Base-by-base conservation (phyloP, 2,888 invertebrate genomes). In the Caenorhabditis sp. region DNA sequence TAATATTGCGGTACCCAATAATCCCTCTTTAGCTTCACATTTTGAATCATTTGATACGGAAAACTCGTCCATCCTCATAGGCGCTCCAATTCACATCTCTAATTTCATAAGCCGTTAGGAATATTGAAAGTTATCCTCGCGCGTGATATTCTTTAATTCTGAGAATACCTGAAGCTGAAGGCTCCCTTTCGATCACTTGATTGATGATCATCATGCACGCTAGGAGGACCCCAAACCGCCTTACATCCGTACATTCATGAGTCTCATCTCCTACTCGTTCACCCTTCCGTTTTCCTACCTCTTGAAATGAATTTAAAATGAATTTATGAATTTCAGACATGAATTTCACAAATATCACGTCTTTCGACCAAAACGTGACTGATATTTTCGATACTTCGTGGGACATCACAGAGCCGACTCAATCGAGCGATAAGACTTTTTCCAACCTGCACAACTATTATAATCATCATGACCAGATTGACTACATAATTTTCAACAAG, bases 391-490 rank as follows among this genome's bases (percentile, higher is more conserved):
- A 70, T 26, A 79, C 79, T 19, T 79, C 70, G 1, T 72, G 70
- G 73, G 61, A 47, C 59, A 2, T 54, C n/a, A 38, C 68, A 4
- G n/a, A 19, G 28, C 54, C 72, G 2, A 66, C 64, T n/a, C 38
- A 64, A 66, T 72, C 58, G 0, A 66, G 51, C 24, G 69, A 82
- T 26, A 66, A 56, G 19, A 22, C 26, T 0, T 70, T 56, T 16
- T 10, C 47, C 5, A 22, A 22, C 24, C 7, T n/a, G 0, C 79
- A 79, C 28, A 35, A 79, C 26, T 79, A 79, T 47, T 79, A 79
- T 14, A 79, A 79, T 10, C 77, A 73, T 66, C 64, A 68, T 14
- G 83, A 83, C 26, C 73, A 66, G 19, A 76, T 79, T 24, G 79
- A 83, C 31, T 83, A 83, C 31, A 26, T 83, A 10, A 24, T 59